A percentile compares a stretch with the other conserved stretches of the same genome.
Evolutionary conservation across 35 echinoderm and acorn worm genomes (phyloP).

Genomic region (Amphiura filiformis): DNA sequence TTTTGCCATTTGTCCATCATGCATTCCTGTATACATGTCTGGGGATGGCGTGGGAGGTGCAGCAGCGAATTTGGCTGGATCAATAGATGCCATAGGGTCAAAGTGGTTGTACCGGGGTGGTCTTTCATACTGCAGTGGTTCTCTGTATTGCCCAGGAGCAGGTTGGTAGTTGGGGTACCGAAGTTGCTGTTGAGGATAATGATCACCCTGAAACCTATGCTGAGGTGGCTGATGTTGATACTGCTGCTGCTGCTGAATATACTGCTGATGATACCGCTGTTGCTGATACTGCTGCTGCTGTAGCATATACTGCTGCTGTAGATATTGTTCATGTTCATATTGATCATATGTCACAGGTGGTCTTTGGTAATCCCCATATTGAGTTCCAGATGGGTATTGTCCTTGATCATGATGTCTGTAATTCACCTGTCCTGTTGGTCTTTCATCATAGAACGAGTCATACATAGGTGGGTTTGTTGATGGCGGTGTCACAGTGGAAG

Average conservation of each 20-base stretch:
- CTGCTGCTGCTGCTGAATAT: background rate
- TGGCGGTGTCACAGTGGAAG: background rate
- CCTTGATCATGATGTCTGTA: background rate
- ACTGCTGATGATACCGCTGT: too few species aligned
- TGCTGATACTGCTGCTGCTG: too few species aligned
- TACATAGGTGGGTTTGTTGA: background rate
- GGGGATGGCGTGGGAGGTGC: background rate
- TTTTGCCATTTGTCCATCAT: background rate
- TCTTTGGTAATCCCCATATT: too few species aligned
- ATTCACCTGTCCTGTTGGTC: background rate
- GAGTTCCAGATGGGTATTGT: background rate
- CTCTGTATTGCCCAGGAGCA: background rate
- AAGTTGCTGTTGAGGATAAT: slow-evolving; percentile 12
- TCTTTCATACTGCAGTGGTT: background rate
- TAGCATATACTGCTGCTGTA: too few species aligned
- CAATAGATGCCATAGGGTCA: background rate
- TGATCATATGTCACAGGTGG: too few species aligned
- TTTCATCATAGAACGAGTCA: background rate
- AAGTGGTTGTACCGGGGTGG: background rate
- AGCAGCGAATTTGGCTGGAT: background rate
- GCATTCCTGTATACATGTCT: background rate
- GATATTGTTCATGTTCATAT: too few species aligned
- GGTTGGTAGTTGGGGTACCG: background rate
- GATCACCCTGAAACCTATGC: background rate
- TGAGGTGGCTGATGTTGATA: background rate